Percentiles rank a stretch among this genome's conserved stretches.
Evolutionary conservation across 1,140 invertebrate genomes (phyloP).

Genomic region (Drosophila lacteicornis): DNA sequence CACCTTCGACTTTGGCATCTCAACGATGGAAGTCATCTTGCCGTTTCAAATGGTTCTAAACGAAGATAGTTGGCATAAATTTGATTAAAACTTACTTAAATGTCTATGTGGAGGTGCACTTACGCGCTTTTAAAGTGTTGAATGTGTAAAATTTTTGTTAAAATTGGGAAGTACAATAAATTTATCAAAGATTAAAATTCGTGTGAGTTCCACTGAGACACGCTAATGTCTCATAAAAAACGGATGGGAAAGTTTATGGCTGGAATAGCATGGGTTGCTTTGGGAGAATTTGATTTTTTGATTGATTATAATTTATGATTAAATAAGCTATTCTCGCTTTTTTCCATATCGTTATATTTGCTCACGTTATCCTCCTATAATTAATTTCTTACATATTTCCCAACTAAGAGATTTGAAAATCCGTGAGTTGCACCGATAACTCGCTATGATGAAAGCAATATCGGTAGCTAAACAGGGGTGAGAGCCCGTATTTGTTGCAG

Average conservation of each 20-base stretch:
- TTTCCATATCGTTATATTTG: too few species aligned
- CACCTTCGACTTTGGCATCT: background rate
- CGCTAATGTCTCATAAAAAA: background rate
- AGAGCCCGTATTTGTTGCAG: conserved; percentile 55
- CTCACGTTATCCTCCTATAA: too few species aligned
- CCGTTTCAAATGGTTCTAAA: background rate
- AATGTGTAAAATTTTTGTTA: conserved; percentile 12
- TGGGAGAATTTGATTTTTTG: background rate
- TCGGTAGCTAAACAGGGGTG: background rate
- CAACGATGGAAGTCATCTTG: conserved; percentile 66
- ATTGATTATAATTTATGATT: too few species aligned
- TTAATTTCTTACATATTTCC: background rate
- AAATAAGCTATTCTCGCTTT: too few species aligned
- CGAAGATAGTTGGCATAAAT: too few species aligned
- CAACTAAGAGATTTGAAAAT: background rate
- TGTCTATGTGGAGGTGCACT: too few species aligned
- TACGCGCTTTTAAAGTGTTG: background rate
- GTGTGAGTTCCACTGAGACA: background rate
- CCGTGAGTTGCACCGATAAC: background rate
- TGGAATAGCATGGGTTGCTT: background rate
- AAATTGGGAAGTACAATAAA: conserved; percentile 25
- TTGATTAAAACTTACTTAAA: too few species aligned
- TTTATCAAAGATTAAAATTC: conserved; percentile 27
- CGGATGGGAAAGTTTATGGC: too few species aligned
- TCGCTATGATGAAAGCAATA: background rate